Base-by-base conservation (phyloP, 2,888 invertebrate species). In the Chymomyza procnemis region DNA sequence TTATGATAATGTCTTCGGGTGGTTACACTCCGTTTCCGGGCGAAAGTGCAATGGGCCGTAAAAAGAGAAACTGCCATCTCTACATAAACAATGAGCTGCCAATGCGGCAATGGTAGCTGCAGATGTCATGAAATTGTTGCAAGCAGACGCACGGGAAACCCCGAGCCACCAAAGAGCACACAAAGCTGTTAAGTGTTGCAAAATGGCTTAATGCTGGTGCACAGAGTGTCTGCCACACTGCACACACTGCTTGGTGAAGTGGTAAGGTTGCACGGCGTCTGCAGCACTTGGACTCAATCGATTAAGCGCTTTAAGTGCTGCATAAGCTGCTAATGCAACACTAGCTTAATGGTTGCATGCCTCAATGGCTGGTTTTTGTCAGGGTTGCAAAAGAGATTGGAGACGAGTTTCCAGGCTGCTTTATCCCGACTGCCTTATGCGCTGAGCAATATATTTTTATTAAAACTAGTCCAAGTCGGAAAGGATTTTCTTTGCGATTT, bases 261-360 rank as follows among this genome's bases (percentile, higher is more conserved):
- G 54, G 3, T 21, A 14, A 8, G 21, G n/a, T 60, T 70, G 64
- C 55, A 64, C 47, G 59, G 65, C 69, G 66, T 62, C 62, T 54
- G 41, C 26, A 64, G 26, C 64, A 21, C 54, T 54, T 57, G 41
- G 50, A 16, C 50, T 48, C 60, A 70, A 75, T 79, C 78, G 75
- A 79, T 79, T 77, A 79, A 81, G 75, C 73, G 68, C 75, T 70
- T 79, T 80, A 79, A 79, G 75, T 76, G 77, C 76, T 66, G 63
- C 73, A 69, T 67, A 71, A 81, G 70, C 76, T 64, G 73, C 48
- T 19, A 54, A 16, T 19, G 54, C 54, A 54, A 41, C 34, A 41
- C 34, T 41, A 41, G 34, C 34, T 41, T 9, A 41, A 41, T 41
- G 34, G 34, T 41, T 41, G 34, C 34, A 41, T 41, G 50, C 19